These are phyloP conservation scores for Acropora tenuis DNA, from an alignment of 64 coral and sea anemone species.

Conservation along the genomic window DNA sequence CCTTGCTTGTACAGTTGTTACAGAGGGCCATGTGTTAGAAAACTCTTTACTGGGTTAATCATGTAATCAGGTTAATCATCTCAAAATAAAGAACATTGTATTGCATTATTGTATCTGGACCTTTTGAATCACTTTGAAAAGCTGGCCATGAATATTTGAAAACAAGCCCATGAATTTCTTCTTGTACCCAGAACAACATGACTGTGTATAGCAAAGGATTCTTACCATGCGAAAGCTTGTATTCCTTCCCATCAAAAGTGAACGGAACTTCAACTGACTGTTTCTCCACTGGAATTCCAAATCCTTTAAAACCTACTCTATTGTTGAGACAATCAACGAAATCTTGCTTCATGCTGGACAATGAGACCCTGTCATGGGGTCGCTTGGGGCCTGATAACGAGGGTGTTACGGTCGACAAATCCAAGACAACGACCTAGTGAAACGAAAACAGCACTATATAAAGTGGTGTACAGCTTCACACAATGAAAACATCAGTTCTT, in stretches of 20 bases:
- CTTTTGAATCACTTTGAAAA: too few species aligned
- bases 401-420: constrained; percentile 84
- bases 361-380: constrained; percentile 88
- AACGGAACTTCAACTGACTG: constrained; percentile 72
- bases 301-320: constrained; percentile 98
- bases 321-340: constrained; percentile 88
- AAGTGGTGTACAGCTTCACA: neutral
- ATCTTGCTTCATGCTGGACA: constrained; percentile 91
- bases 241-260: constrained; percentile 78
- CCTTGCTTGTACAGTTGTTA: too few species aligned
- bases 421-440: constrained; percentile 81
- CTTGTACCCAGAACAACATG: too few species aligned
- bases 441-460: neutral
- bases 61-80: too few species aligned
- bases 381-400: constrained; percentile 96
- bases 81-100: too few species aligned
- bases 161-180: too few species aligned
- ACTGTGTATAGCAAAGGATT: too few species aligned
- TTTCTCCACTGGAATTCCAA: constrained; percentile 83
- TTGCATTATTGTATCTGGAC: too few species aligned
- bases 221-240: constrained; percentile 86
- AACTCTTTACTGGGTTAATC: too few species aligned
- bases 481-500: too few species aligned
- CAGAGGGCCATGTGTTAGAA: too few species aligned
- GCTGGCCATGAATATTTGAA: too few species aligned